Conservation (phyloP, 2,888 invertebrate species). For the Erebia palarica region DNA sequence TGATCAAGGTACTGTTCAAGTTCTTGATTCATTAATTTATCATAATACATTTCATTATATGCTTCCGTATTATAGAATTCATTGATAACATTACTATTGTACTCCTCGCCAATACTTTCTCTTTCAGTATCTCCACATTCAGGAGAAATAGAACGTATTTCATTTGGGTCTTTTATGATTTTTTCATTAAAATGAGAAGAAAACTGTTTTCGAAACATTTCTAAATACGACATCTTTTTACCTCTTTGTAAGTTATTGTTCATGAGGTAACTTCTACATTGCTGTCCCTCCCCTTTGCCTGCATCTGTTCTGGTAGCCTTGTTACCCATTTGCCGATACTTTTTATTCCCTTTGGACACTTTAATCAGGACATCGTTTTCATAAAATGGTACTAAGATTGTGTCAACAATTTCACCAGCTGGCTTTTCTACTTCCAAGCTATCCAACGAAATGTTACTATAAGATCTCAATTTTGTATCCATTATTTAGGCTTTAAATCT, state of each 20-base stretch:
- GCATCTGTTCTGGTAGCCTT: conserved; percentile 44
- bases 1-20: conserved; percentile 54
- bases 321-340: conserved; percentile 45
- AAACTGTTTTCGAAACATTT: conserved; percentile 71
- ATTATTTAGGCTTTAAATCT: conserved; percentile 45
- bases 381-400: conserved; percentile 75
- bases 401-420: conserved; percentile 63
- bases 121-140: conserved; percentile 74
- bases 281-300: conserved; percentile 47
- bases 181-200: conserved; percentile 42
- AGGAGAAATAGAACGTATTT: conserved; percentile 70
- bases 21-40: conserved; percentile 62
- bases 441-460: conserved; percentile 66
- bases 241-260: conserved; percentile 57
- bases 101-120: conserved; percentile 64
- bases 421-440: conserved; percentile 60
- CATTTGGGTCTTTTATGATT: conserved; percentile 45
- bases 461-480: conserved; percentile 59
- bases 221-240: conserved; percentile 61
- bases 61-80: conserved; percentile 71
- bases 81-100: conserved; percentile 43
- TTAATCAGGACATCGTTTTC: conserved; percentile 75
- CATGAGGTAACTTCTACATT: conserved; percentile 58
- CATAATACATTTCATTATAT: conserved; percentile 74
- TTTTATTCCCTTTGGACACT: conserved; percentile 61